A percentile compares a stretch with the other conserved stretches of the same genome.
Conservation (phyloP, 1,140 invertebrate species). For the Hesperophylax magnus region DNA sequence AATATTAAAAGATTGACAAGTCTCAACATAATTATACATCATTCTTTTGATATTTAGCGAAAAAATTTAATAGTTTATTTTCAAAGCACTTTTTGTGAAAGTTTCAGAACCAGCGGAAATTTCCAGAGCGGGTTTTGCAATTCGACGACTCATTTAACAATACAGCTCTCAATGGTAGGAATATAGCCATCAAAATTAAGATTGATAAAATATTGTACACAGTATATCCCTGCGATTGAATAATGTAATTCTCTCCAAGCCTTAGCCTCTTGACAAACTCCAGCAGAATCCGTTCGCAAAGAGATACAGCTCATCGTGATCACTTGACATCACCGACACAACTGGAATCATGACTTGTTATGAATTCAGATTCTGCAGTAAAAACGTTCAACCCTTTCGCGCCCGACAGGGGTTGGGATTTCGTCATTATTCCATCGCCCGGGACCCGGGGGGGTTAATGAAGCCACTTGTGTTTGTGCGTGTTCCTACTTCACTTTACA, state of each 20-base stretch:
- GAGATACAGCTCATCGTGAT: not conserved
- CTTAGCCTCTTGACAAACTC: not conserved
- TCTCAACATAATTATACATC: too few species aligned
- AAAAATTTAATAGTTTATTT: too few species aligned
- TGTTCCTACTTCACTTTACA: not conserved
- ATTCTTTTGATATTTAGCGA: too few species aligned
- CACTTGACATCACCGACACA: not conserved
- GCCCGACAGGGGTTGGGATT: constrained; percentile 5
- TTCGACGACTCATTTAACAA: too few species aligned
- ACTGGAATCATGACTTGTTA: not conserved
- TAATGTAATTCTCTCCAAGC: not conserved
- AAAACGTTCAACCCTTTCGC: constrained; percentile 7
- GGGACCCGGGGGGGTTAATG: constrained; percentile 6
- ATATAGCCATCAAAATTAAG: too few species aligned
- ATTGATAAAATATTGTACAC: not conserved
- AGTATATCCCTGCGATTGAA: not conserved
- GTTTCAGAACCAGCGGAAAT: too few species aligned
- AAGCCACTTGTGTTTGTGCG: constrained; percentile 16
- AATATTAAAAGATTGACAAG: too few species aligned
- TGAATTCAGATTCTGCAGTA: not conserved
- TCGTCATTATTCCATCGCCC: not conserved
- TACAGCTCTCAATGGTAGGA: too few species aligned
- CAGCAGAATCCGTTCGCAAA: not conserved
- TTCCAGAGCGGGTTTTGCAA: too few species aligned
- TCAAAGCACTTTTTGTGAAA: too few species aligned